phyloP scores from a whole-genome alignment of 2,888 invertebrate genomes.

The Ormia ochracea region DNA sequence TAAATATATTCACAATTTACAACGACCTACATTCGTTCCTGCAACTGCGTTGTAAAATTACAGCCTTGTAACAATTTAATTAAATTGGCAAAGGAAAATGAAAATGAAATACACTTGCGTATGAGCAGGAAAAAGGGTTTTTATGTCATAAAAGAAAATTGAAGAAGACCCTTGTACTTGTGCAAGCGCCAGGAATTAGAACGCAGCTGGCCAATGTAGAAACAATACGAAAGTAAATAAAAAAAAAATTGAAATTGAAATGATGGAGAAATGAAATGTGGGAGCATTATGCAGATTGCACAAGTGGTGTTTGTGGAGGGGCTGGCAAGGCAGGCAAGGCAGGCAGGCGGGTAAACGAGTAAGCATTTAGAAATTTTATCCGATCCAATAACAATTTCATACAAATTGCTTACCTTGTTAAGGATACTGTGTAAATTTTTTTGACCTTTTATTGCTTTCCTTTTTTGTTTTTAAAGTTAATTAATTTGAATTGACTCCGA shows the following conservation, averaged over 20 bases:
- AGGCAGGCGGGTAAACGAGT: no score
- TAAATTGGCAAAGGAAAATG: conserved; percentile 23
- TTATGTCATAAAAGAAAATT: conserved; percentile 10
- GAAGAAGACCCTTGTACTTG: neutral
- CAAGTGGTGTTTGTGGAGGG: no score
- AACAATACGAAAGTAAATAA: neutral
- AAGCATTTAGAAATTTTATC: no score
- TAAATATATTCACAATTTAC: no score
- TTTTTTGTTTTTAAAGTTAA: no score
- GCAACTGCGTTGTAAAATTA: conserved; percentile 51
- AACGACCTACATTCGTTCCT: conserved; percentile 39
- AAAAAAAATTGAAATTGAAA: neutral
- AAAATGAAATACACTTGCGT: neutral
- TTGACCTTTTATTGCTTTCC: no score
- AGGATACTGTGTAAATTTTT: no score
- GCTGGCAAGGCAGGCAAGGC: no score
- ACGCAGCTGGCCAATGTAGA: neutral
- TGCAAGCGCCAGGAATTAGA: neutral
- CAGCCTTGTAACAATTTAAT: conserved; percentile 58
- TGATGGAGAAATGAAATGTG: no score
- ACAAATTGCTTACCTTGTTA: no score
- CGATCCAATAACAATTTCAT: no score
- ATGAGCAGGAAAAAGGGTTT: neutral
- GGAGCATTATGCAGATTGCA: neutral
- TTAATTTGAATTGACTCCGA: no score